Base-by-base conservation (phyloP, 1,140 invertebrate species). In the Psix sp. region DNA sequence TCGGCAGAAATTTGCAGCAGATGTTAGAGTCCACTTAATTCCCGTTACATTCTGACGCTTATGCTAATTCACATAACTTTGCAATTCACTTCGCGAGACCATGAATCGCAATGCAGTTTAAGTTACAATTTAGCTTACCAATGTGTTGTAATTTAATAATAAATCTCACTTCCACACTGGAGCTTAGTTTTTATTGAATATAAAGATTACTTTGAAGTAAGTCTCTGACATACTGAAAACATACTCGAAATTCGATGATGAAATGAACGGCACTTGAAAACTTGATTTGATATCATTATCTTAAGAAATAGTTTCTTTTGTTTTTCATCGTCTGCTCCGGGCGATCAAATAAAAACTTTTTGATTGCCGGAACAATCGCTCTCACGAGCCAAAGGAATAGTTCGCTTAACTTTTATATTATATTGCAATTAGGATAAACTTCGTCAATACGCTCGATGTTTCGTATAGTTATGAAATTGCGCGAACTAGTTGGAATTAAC, bases 381-480 rank as follows among this genome's bases (percentile, higher is more conserved):
- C 14, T 17, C 13, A 3, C 14, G 18, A 42, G 14, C 35, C 42
- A 49, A 56, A 49, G 15, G 35, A 21, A 56, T 56, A 49, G 42
- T 42, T 66, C 42, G 45, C 17, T 18, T 29, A 66, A 66, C 43
- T 56, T 4, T 21, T 10, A 66, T 49, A 40, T 31, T 56, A 35
- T 56, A 56, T 56, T 66, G 43, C 33, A 56, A 66, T 66, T 56
- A 66, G 33, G 35, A 66, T 66, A 48, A 66, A 66, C 49, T 48
- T 66, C 13, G 33, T 33, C 56, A 66, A 48, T 66, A 42, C 33
- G 42, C 51, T 66, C 5, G 31, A 42, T 66, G 42, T 66, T 66
- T 66, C 51, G 51, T 56, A n/a, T n/a, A 66, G 48, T 66, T 54
- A 65, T 65, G 48, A 46, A 65, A 65, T 52, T 65, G 33, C 26